These are phyloP conservation scores for Penaeus japonicus DNA, from an alignment of 1,140 invertebrate species.

Conservation along the genomic window DNA sequence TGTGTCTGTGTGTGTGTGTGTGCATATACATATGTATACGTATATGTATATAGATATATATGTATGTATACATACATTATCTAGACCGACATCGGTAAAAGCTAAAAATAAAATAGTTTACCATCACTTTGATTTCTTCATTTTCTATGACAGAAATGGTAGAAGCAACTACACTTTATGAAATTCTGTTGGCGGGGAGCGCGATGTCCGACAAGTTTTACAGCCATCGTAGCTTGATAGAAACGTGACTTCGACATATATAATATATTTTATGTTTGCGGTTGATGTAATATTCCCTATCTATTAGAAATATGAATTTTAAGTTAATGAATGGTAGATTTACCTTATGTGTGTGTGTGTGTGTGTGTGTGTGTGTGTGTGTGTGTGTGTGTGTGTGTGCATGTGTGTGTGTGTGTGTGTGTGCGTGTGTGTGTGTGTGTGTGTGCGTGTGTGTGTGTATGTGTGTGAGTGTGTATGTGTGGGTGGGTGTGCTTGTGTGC, in stretches of 20 bases:
- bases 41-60: background rate
- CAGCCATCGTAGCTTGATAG: background rate
- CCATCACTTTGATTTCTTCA: background rate
- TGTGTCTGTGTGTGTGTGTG: background rate
- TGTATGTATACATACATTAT: background rate
- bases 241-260: background rate
- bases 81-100: background rate
- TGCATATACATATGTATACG: background rate
- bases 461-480: no score
- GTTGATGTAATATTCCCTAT: no score
- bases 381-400: no score
- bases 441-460: no score
- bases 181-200: constrained; percentile 32
- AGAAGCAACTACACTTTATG: constrained; percentile 4
- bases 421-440: no score
- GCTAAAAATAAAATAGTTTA: background rate
- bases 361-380: no score
- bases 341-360: no score
- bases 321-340: no score
- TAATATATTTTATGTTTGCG: background rate
- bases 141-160: background rate
- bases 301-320: no score
- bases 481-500: no score
- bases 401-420: no score
- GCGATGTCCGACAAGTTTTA: constrained; percentile 39